Percentiles rank a stretch among this genome's conserved stretches.
These are phyloP conservation scores for Aphelinus atriplicis DNA, from an alignment of 1,140 invertebrate species.

Conservation along the genomic window DNA sequence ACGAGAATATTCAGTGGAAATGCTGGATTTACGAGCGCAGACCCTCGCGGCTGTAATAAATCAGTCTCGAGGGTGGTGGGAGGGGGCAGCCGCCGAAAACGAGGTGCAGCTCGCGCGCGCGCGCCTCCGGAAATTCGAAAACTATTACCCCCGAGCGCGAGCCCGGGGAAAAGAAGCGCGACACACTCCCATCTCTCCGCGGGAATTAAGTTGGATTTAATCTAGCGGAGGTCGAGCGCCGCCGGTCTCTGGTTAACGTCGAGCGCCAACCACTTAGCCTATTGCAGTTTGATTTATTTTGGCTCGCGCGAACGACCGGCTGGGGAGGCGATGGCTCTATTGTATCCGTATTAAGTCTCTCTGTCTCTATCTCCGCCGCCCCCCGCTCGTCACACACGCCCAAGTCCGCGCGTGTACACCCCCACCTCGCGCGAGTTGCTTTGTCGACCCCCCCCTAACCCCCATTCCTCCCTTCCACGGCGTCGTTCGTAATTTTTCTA, in stretches of 20 bases:
- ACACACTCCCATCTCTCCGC: not conserved
- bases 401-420: not conserved
- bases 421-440: too few species aligned
- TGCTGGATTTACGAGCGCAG: constrained; percentile 57
- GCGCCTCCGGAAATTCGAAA: constrained; percentile 1
- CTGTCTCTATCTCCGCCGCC: not conserved
- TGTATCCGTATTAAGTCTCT: constrained; percentile 29
- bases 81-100: not conserved
- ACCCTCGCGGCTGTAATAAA: constrained; percentile 32
- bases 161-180: too few species aligned
- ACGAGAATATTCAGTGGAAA: constrained; percentile 61
- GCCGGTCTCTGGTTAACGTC: constrained; percentile 35
- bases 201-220: constrained; percentile 35
- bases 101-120: not conserved
- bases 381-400: too few species aligned
- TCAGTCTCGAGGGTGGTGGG: too few species aligned
- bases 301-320: constrained; percentile 26
- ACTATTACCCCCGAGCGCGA: too few species aligned
- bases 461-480: not conserved
- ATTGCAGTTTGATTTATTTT: constrained; percentile 42
- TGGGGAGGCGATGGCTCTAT: constrained; percentile 22
- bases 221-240: constrained; percentile 1
- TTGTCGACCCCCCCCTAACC: too few species aligned
- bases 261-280: constrained; percentile 35
- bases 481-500: constrained; percentile 29